phyloP scores from a whole-genome alignment of 1,140 invertebrate genomes.

The Drosophila serrata region DNA sequence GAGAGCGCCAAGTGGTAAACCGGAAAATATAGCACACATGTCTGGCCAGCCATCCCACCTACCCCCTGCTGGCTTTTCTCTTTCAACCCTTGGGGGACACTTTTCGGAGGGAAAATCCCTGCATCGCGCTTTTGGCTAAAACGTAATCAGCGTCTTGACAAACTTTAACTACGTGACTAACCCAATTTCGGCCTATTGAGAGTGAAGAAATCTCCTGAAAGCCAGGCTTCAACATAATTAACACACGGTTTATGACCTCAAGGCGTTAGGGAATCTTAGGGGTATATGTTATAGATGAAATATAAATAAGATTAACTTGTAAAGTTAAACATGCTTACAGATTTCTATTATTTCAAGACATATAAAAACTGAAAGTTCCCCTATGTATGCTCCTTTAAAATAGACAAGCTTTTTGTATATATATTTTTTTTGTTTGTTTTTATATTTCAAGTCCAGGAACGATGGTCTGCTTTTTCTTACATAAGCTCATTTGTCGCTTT shows the following conservation, averaged over 20 bases:
- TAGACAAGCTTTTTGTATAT: not conserved
- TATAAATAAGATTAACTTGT: no score
- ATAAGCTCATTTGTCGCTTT: constrained; percentile 39
- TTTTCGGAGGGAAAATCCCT: constrained; percentile 52
- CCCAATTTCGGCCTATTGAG: constrained; percentile 45
- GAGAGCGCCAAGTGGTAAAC: constrained; percentile 77
- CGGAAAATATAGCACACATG: constrained; percentile 75
- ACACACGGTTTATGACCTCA: constrained; percentile 41
- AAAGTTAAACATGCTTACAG: not conserved
- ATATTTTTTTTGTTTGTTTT: not conserved
- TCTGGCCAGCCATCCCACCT: constrained; percentile 28
- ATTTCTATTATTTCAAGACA: not conserved
- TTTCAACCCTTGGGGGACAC: constrained; percentile 31
- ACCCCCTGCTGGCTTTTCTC: constrained; percentile 7
- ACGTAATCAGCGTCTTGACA: constrained; percentile 71
- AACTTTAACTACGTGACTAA: constrained; percentile 76
- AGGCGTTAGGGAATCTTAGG: constrained; percentile 14
- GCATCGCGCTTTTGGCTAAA: constrained; percentile 57
- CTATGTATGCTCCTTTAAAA: not conserved
- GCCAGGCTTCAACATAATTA: constrained; percentile 67
- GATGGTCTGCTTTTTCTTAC: constrained; percentile 4
- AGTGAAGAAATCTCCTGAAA: constrained; percentile 16
- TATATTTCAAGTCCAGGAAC: constrained; percentile 12
- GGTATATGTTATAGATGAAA: no score
- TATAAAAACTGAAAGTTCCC: not conserved